Base-by-base conservation (phyloP, 2,797 vertebrate genomes). In the Sebastes wilsoni region DNA sequence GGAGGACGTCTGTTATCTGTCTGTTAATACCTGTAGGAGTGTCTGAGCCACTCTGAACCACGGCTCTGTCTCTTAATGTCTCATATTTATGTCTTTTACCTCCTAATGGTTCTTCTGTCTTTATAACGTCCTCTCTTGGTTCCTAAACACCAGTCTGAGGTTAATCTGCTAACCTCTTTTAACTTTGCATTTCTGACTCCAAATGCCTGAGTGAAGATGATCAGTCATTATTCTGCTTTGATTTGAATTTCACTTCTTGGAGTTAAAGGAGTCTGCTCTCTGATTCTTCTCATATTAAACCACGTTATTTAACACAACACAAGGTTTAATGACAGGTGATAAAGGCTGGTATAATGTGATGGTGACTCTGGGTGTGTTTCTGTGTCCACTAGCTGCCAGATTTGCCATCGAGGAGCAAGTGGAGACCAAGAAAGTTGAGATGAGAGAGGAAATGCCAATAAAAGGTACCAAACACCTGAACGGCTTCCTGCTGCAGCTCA, bases 391-490 rank as follows among this genome's bases (percentile, higher is more conserved):
- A 96, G 95, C 42, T 84, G 72, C 78, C 81, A 94, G 90, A 86
- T 88, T 95, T 73, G 86, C 92, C 5, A 66, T 96, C 30, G 93
- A 96, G 79, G 96, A 97, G 79, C 79, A 46, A 11, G 75, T 96
- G 66, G 86, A 90, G 85, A 93, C 72, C 55, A 93, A 74, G 86
- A 85, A 83, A 72, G 78, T 95, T 75, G 94, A 80, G 81, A 80
- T 90, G 92, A 95, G 89, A 85, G 88, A 95, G 75, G 76, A 87
- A 72, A 64, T 92, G 18, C 91, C 92, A 34, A 58, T 28, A 0
- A 93, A 90, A 96, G 96, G 96, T 97, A 95, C 20, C 4, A 1
- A 3, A 75, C 22, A 78, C 66, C 73, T 23, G 3, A 66, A 6
- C 1, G 2, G 8, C 8, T 4, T 28, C 32, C n/a, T 82, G 54